phyloP scores from a whole-genome alignment of 2,113 vertebrate species.

The Monarcha castaneiventris region DNA sequence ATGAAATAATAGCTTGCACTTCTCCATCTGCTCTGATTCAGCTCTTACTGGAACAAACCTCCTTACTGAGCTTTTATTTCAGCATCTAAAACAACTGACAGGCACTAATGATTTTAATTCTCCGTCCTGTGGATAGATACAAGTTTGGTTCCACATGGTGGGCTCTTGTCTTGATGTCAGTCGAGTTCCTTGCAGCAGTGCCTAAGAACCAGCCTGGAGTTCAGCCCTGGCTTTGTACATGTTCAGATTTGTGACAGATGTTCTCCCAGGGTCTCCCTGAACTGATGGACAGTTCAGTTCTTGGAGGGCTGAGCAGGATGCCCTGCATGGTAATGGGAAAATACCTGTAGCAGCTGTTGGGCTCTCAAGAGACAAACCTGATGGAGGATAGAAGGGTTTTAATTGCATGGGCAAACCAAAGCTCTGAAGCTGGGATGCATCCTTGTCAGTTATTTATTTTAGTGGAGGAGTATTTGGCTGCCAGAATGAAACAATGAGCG shows the following conservation, averaged over 20 bases:
- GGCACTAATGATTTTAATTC: background rate
- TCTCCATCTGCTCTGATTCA: background rate
- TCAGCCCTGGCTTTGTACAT: background rate
- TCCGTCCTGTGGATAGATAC: background rate
- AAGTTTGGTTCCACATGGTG: background rate
- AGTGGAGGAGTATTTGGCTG: background rate
- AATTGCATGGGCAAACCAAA: background rate
- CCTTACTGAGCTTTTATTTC: background rate
- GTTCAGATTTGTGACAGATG: background rate
- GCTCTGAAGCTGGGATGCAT: background rate
- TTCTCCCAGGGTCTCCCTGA: background rate
- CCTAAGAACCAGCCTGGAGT: background rate
- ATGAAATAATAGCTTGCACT: background rate
- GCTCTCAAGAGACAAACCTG: background rate
- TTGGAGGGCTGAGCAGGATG: background rate
- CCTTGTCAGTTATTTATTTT: background rate
- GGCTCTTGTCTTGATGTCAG: background rate
- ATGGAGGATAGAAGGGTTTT: background rate
- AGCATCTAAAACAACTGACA: background rate
- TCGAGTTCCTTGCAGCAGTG: background rate
- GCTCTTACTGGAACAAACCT: background rate
- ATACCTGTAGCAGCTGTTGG: background rate
- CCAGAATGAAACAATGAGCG: background rate
- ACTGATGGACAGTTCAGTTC: background rate
- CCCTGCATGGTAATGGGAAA: background rate